Conservation (phyloP, 2,113 vertebrate genomes). For the Catharus bicknelli region DNA sequence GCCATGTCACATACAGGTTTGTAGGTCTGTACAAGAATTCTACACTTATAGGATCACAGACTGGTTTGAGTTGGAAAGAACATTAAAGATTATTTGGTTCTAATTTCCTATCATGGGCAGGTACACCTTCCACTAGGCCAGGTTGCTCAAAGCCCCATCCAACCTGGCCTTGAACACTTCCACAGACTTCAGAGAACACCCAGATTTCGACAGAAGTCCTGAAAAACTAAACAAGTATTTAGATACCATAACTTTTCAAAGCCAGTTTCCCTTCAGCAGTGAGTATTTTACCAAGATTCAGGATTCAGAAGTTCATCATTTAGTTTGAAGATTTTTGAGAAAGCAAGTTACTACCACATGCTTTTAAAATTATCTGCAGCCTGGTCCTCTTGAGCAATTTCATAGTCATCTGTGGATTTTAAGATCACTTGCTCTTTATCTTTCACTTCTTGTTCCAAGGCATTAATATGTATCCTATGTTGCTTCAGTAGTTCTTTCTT, state of each 20-base stretch:
- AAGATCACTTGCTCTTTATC: not conserved
- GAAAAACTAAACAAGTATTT: not conserved
- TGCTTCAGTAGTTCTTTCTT: slow-evolving; percentile 9
- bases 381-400: not conserved
- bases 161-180: accelerated
- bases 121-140: not conserved
- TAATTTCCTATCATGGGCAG: not conserved
- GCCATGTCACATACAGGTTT: not conserved
- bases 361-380: not conserved
- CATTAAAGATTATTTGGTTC: not conserved
- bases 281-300: not conserved
- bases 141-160: not conserved
- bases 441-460: slow-evolving; percentile 18
- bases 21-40: not conserved
- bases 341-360: not conserved
- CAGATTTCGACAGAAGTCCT: accelerated
- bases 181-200: accelerated
- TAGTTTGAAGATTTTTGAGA: not conserved
- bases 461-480: not conserved
- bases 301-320: not conserved
- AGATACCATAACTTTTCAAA: not conserved
- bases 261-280: not conserved
- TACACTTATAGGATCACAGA: not conserved
- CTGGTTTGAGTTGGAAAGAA: not conserved
- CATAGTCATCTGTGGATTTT: not conserved